A percentile compares a stretch with the other conserved stretches of the same genome.
phyloP scores from a whole-genome alignment of 2,797 vertebrate species.

The Poecile montanus region DNA sequence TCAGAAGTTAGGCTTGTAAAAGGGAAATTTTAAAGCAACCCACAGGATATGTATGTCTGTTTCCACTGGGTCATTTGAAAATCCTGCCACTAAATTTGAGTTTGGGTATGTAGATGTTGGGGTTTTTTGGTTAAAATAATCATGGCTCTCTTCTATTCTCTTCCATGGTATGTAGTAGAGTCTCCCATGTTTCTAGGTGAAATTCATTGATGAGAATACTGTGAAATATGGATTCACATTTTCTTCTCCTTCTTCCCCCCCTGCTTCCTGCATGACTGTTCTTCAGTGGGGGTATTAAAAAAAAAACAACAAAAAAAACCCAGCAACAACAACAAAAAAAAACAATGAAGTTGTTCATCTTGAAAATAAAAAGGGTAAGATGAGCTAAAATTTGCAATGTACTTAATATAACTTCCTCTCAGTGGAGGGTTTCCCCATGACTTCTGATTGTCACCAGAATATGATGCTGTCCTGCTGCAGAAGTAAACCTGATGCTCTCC shows the following conservation, averaged over 20 bases:
- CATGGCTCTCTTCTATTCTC: neutral
- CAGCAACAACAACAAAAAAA: neutral
- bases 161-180: neutral
- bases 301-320: neutral
- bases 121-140: neutral
- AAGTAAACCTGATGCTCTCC: slow-evolving; percentile 62
- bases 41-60: neutral
- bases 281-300: neutral
- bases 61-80: slow-evolving; percentile 22
- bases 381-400: slow-evolving; percentile 13
- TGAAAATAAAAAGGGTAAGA: slow-evolving; percentile 10
- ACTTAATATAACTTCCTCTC: slow-evolving; percentile 8
- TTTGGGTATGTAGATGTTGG: neutral
- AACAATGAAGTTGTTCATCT: neutral
- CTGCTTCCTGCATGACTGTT: neutral
- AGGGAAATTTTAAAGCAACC: neutral
- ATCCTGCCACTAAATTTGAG: slow-evolving; percentile 8
- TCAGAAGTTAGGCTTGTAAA: slow-evolving; percentile 3
- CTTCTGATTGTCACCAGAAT: slow-evolving; percentile 29
- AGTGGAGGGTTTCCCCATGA: neutral
- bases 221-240: slow-evolving; percentile 1
- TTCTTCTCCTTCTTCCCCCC: neutral
- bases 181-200: neutral
- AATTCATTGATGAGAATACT: slow-evolving; percentile 4
- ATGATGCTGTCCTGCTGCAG: slow-evolving; percentile 52